Conservation (phyloP, 2,113 vertebrate genomes). For the Myiopsitta monachus region DNA sequence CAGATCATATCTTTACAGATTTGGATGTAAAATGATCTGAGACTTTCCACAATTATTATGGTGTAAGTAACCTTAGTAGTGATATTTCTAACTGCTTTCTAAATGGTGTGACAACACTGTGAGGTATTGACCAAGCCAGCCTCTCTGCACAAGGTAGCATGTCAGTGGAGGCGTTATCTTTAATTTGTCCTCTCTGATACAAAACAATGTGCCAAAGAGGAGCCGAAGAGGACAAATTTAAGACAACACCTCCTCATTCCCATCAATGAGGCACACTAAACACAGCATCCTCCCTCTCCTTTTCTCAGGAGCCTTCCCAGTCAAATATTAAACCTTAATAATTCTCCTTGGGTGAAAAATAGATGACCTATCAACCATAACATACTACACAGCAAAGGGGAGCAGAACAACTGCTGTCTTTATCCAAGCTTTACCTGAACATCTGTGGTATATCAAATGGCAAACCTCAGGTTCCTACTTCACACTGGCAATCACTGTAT, state of each 20-base stretch:
- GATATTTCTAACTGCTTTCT: background rate
- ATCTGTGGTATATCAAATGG: background rate
- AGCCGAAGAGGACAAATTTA: background rate
- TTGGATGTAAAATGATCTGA: background rate
- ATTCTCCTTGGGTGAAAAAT: background rate
- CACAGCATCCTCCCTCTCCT: background rate
- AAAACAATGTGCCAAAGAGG: background rate
- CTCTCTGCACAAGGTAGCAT: background rate
- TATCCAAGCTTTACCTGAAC: background rate
- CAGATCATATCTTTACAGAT: background rate
- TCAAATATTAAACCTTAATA: background rate
- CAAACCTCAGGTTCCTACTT: background rate
- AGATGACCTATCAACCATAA: background rate
- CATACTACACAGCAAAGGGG: background rate
- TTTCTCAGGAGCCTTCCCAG: background rate
- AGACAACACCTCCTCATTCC: background rate
- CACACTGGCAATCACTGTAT: background rate
- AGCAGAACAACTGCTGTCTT: background rate
- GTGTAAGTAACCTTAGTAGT: background rate
- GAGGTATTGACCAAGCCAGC: background rate
- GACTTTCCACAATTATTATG: background rate
- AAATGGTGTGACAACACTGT: background rate
- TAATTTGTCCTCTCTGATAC: background rate
- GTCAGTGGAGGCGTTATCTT: background rate
- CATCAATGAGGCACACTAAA: background rate